Base-by-base conservation (phyloP, 2,888 invertebrate genomes). In the Harpalus rubripes region DNA sequence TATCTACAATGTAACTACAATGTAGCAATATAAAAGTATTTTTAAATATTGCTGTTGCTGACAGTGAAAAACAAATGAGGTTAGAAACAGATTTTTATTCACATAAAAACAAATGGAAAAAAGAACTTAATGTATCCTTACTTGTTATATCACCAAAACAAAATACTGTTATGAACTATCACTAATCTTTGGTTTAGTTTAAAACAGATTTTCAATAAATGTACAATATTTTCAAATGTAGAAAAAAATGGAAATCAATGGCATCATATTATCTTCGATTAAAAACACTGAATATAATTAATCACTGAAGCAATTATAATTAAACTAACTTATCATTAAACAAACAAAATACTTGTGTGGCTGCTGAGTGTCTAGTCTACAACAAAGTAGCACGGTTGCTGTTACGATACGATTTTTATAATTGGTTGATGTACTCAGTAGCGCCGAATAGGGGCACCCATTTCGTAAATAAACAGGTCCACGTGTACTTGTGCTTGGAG, bases 321-420 rank as follows among this genome's bases (percentile, higher is more conserved):
- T 7, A 63, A 63, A 12, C 8, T 22, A 10, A 22, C 26, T 12
- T 63, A 10, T 10, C 8, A 22, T 6, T 18, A 56, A 15, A 56
- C 56, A 56, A n/a, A 12, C 56, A 12, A 12, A 56, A 15, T 18
- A 8, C 18, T 61, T 61, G 18, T 15, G 18, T 18, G 7, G 8
- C 59, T 61, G 18, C 59, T 7, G 59, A 61, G 59, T 61, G 61
- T 63, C 63, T 18, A 63, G 8, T 22, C 61, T 52, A 12, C 44
- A 22, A 15, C 18, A 61, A 22, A 10, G 2, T 63, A 26, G 32
- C 63, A 63, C 26, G 63, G 63, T 63, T 63, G 22, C 18, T 4
- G 16, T 52, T 52, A 52, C 32, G 32, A 12, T 52, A 52, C 44
- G 44, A 52, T 12, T 52, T 52, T 52, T 52, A 52, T 44, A 44